A percentile compares a stretch with the other conserved stretches of the same genome.
These are phyloP conservation scores for Caenorhabditis auriculariae DNA, from an alignment of 2,888 invertebrate species.

Conservation along the genomic window DNA sequence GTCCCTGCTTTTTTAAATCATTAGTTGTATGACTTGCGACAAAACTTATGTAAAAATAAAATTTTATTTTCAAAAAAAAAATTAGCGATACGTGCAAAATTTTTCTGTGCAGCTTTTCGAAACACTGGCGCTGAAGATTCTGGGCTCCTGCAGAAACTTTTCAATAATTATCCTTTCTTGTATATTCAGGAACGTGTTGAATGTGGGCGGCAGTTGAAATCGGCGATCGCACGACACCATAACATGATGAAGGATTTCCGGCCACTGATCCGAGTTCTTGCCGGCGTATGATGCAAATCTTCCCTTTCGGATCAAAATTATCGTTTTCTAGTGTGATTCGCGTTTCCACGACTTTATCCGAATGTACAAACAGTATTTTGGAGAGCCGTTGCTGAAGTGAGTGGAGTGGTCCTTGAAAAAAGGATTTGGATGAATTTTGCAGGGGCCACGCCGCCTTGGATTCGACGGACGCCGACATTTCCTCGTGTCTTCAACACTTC, in stretches of 20 bases:
- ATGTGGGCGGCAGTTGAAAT: slow-evolving; percentile 21
- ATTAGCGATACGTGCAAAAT: too few species aligned
- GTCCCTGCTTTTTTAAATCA: too few species aligned
- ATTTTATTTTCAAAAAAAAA: too few species aligned
- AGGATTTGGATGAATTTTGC: slow-evolving; percentile 4
- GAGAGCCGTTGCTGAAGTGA: slow-evolving; percentile 37
- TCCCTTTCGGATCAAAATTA: not conserved
- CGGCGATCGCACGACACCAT: slow-evolving; percentile 38
- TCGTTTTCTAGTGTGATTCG: slow-evolving; percentile 25
- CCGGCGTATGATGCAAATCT: slow-evolving; percentile 11
- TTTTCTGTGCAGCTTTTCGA: too few species aligned
- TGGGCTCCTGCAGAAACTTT: too few species aligned
- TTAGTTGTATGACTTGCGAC: too few species aligned
- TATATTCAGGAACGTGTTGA: slow-evolving; percentile 23
- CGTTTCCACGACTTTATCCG: slow-evolving; percentile 23
- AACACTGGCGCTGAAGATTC: too few species aligned
- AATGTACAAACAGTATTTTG: slow-evolving; percentile 35
- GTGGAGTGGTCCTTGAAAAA: not conserved
- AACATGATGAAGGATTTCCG: slow-evolving; percentile 38
- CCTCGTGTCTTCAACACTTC: slow-evolving; percentile 27
- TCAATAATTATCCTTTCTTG: too few species aligned
- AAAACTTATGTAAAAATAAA: too few species aligned
- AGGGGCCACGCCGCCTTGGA: slow-evolving; percentile 24
- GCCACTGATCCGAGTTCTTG: slow-evolving; percentile 31
- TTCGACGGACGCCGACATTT: slow-evolving; percentile 8